Percentiles rank a stretch among this genome's conserved stretches.
phyloP scores from a whole-genome alignment of 1,140 invertebrate species.

The Cherax quadricarinatus region DNA sequence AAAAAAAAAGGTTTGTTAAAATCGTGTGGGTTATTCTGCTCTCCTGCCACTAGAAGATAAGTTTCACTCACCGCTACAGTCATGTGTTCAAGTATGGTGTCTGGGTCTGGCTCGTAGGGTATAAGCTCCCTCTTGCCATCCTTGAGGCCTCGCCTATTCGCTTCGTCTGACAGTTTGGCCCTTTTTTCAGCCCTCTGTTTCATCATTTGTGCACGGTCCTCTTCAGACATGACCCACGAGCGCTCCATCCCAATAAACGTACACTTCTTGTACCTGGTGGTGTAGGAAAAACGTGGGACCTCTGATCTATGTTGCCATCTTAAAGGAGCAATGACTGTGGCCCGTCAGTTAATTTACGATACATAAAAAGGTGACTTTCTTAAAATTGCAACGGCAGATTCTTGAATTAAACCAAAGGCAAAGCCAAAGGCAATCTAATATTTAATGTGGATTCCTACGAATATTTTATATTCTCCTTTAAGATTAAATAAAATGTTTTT shows the following conservation, averaged over 20 bases:
- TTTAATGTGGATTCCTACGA: no score
- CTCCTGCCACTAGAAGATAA: no score
- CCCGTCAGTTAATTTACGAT: no score
- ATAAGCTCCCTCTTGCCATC: constrained; percentile 39
- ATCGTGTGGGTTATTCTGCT: no score
- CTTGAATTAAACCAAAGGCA: no score
- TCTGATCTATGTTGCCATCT: background rate
- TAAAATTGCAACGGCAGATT: no score
- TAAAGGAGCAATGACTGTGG: background rate
- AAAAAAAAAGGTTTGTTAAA: no score
- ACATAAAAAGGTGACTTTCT: no score
- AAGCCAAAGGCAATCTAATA: no score
- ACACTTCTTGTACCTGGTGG: constrained; percentile 52
- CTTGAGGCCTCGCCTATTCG: constrained; percentile 2
- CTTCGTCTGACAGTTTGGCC: constrained; percentile 3
- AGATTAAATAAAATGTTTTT: no score
- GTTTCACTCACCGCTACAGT: constrained; percentile 7
- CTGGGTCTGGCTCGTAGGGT: constrained; percentile 44
- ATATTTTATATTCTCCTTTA: no score
- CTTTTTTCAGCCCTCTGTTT: constrained; percentile 42
- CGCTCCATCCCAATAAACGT: constrained; percentile 49
- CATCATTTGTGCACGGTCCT: constrained; percentile 53
- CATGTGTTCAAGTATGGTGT: constrained; percentile 39
- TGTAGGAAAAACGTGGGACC: background rate
- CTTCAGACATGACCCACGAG: constrained; percentile 57